Conservation (phyloP, 2,888 invertebrate species). For the Ceramica pisi region DNA sequence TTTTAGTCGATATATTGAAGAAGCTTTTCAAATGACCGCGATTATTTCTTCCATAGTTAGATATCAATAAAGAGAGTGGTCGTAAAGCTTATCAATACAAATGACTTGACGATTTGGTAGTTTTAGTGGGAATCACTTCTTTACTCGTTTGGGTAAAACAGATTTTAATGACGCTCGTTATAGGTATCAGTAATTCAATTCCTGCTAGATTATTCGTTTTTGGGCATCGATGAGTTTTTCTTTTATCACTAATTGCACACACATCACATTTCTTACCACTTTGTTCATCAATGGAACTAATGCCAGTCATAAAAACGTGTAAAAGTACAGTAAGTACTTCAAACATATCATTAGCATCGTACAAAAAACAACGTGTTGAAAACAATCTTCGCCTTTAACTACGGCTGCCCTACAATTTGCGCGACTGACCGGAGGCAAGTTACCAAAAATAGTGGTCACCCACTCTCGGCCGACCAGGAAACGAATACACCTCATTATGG, state of each 20-base stretch:
- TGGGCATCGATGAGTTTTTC: not conserved
- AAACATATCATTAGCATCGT: conserved; percentile 53
- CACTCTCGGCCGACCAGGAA: conserved; percentile 80
- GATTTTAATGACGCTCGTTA: conserved; percentile 19
- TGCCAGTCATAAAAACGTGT: conserved; percentile 8
- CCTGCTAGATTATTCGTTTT: not conserved
- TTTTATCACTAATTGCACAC: not conserved
- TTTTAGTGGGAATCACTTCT: conserved; percentile 40
- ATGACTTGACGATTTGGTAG: conserved; percentile 48
- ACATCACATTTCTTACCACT: not conserved
- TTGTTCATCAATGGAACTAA: conserved; percentile 15
- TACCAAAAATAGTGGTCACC: conserved; percentile 82
- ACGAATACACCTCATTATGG: conserved; percentile 61
- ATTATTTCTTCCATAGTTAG: conserved; percentile 28
- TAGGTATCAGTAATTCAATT: not conserved
- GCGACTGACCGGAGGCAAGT: conserved; percentile 73
- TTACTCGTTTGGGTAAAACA: conserved; percentile 15
- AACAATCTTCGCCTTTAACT: conserved; percentile 62
- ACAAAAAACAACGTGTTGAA: conserved; percentile 48
- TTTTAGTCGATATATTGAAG: conserved; percentile 29
- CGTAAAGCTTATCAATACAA: conserved; percentile 61
- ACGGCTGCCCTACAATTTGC: conserved; percentile 71
- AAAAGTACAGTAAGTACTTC: conserved; percentile 40
- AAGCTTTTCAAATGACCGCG: conserved; percentile 40
- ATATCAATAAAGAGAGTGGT: conserved; percentile 50